Evolutionary conservation across 2,888 invertebrate genomes (phyloP).

Genomic region (Hemithea aestivaria): DNA sequence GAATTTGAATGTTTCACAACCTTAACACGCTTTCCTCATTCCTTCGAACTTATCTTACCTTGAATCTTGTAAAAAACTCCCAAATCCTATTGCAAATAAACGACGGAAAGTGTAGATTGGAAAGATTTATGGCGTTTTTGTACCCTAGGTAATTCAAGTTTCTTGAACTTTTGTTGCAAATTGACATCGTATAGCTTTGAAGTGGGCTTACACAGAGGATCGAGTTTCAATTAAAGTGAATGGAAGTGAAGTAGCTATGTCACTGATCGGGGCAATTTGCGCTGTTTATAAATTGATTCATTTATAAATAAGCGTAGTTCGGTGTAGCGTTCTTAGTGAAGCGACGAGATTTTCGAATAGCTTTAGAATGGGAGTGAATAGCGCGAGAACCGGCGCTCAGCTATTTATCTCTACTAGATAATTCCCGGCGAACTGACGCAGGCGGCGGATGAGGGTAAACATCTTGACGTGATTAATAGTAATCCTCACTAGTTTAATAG

Average conservation of each 20-base stretch:
- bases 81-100: slow-evolving; percentile 49
- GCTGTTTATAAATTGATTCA: slow-evolving; percentile 53
- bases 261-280: slow-evolving; percentile 41
- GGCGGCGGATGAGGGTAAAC: slow-evolving; percentile 73
- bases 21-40: slow-evolving; percentile 9
- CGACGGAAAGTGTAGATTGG: slow-evolving; percentile 44
- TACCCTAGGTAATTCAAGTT: slow-evolving; percentile 46
- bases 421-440: slow-evolving; percentile 64
- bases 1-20: slow-evolving; percentile 8
- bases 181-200: slow-evolving; percentile 47
- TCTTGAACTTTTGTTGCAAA: slow-evolving; percentile 48
- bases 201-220: slow-evolving; percentile 28
- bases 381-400: slow-evolving; percentile 46
- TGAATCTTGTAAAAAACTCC: slow-evolving; percentile 41
- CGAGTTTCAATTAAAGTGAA: slow-evolving; percentile 30
- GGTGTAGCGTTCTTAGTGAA: slow-evolving; percentile 44
- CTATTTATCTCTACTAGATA: slow-evolving; percentile 71
- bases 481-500: slow-evolving; percentile 71
- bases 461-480: slow-evolving; percentile 75
- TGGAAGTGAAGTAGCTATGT: slow-evolving; percentile 22
- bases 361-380: slow-evolving; percentile 43
- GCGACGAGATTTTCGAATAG: slow-evolving; percentile 49
- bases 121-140: slow-evolving; percentile 49
- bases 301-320: slow-evolving; percentile 43
- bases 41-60: slow-evolving; percentile 22